Conservation (phyloP, 2,113 vertebrate genomes). For the Corydoras maculifer region DNA sequence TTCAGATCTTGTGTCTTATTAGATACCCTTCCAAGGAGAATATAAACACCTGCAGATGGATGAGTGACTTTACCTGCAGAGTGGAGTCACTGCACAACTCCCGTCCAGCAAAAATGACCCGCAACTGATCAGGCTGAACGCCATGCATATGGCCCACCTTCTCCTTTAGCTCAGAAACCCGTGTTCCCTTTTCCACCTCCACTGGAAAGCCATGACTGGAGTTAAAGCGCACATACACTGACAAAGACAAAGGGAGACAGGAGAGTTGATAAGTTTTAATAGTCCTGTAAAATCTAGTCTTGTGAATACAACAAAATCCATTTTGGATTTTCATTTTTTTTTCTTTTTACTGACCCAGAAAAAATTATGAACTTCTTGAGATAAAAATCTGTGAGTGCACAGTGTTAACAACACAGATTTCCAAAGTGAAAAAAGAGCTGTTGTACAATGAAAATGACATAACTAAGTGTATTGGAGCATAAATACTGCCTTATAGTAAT, state of each 20-base stretch:
- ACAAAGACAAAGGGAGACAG: conserved; percentile 38
- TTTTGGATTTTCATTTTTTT: not conserved
- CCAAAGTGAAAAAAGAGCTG: no score
- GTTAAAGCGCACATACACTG: conserved; percentile 81
- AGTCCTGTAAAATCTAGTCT: not conserved
- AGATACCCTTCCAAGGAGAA: no score
- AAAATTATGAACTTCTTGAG: no score
- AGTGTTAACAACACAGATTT: no score
- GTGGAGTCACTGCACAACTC: conserved; percentile 73
- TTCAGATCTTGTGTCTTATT: no score
- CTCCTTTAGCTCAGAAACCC: conserved; percentile 74
- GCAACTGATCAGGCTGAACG: conserved; percentile 71
- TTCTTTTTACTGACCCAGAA: not conserved
- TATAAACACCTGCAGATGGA: not conserved
- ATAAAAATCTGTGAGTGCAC: no score
- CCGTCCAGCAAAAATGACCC: conserved; percentile 76
- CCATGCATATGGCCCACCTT: conserved; percentile 72
- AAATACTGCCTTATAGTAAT: no score
- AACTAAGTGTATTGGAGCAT: no score
- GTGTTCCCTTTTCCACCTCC: conserved; percentile 64
- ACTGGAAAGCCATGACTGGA: conserved; percentile 73
- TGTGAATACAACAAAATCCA: no score
- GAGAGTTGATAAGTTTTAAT: not conserved
- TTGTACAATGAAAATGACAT: no score
- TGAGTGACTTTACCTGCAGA: conserved; percentile 68